Evolutionary conservation across 1,140 invertebrate species (phyloP).

Genomic region (Solenopsis fugax): DNA sequence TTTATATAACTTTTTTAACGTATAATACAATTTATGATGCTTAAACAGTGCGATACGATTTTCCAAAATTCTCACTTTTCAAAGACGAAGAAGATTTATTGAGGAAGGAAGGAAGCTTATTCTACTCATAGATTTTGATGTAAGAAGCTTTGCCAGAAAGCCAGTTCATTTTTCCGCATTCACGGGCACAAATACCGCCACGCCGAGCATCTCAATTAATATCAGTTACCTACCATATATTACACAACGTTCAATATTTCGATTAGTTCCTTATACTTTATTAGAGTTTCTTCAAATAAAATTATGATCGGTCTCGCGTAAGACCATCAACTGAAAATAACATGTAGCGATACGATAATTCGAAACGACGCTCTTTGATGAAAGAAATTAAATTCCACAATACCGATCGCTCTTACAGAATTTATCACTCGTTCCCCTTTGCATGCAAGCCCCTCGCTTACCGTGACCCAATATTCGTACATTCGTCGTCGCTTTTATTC

Average conservation of each 20-base stretch:
- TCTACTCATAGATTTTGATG: conserved; percentile 38
- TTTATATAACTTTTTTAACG: neutral
- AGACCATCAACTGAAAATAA: neutral
- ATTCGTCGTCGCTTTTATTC: conserved; percentile 49
- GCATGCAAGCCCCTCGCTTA: conserved; percentile 45
- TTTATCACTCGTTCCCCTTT: conserved; percentile 18
- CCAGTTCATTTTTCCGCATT: conserved; percentile 13
- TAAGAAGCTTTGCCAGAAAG: conserved; percentile 17
- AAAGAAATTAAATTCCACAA: neutral
- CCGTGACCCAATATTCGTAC: conserved; percentile 52
- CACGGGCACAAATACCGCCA: neutral
- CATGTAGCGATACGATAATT: neutral
- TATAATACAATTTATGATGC: conserved; percentile 5
- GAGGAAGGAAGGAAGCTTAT: neutral
- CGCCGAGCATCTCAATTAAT: conserved; percentile 7
- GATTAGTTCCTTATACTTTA: neutral
- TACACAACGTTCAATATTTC: neutral
- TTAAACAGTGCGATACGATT: neutral
- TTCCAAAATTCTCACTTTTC: neutral
- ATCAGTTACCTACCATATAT: neutral
- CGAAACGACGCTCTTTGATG: neutral
- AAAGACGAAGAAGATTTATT: conserved; percentile 11
- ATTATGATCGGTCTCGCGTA: neutral
- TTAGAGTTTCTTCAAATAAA: neutral
- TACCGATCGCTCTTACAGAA: conserved; percentile 2